Evolutionary conservation across 2,888 invertebrate species (phyloP).

Genomic region (Kuschelorhynchus macadamiae): DNA sequence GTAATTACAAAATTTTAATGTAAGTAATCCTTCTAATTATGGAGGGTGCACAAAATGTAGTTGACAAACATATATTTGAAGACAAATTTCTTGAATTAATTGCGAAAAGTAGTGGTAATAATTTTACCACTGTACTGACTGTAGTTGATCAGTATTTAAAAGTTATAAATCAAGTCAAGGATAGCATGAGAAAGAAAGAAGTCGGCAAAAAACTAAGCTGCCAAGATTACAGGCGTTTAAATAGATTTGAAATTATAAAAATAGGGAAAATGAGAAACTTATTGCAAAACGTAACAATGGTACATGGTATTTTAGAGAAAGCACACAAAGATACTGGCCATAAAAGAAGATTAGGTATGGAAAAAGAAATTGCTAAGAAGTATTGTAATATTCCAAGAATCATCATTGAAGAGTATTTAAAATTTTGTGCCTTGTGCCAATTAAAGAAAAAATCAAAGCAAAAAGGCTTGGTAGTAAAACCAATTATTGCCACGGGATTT

Average conservation of each 20-base stretch:
- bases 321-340: constrained; percentile 24
- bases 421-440: constrained; percentile 20
- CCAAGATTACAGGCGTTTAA: constrained; percentile 9
- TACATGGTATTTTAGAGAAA: constrained; percentile 16
- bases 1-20: constrained; percentile 34
- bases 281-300: constrained; percentile 16
- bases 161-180: constrained; percentile 14
- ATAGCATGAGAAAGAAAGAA: constrained; percentile 12
- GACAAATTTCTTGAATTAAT: constrained; percentile 27
- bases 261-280: constrained; percentile 14
- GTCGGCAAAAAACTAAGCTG: constrained; percentile 3
- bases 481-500: constrained; percentile 32
- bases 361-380: constrained; percentile 25
- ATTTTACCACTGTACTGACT: constrained; percentile 11
- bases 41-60: constrained; percentile 29
- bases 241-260: constrained; percentile 19
- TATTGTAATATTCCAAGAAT: constrained; percentile 15
- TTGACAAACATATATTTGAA: constrained; percentile 38
- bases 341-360: constrained; percentile 27
- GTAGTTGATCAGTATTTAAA: constrained; percentile 7
- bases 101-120: constrained; percentile 27
- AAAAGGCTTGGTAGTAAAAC: constrained; percentile 41
- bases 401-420: constrained; percentile 22
- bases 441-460: constrained; percentile 31
- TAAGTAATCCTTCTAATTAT: constrained; percentile 22